Evolutionary conservation across 2,113 vertebrate genomes (phyloP).

Genomic region (Furnarius figulus): DNA sequence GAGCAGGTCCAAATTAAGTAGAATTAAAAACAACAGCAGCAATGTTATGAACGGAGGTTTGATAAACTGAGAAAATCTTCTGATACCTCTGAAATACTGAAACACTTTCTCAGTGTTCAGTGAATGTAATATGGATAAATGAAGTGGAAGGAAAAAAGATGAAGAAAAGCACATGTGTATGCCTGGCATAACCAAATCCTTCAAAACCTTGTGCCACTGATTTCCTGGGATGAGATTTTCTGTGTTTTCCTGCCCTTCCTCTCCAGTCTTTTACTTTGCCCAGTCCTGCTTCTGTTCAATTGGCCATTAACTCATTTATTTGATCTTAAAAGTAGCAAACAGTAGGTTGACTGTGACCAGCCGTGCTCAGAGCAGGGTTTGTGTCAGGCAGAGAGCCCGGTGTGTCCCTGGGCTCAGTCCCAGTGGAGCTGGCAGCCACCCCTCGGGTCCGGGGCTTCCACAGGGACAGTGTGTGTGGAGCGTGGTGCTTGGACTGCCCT

Average conservation of each 20-base stretch:
- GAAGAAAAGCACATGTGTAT: background rate
- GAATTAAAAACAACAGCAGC: slow-evolving; percentile 17
- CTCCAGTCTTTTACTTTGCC: slow-evolving; percentile 52
- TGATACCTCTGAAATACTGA: background rate
- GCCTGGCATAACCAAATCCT: background rate
- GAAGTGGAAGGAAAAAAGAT: background rate
- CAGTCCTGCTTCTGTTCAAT: slow-evolving; percentile 52
- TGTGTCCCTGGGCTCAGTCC: background rate
- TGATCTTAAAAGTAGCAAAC: slow-evolving; percentile 58
- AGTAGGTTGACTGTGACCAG: background rate
- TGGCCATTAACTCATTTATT: slow-evolving; percentile 62
- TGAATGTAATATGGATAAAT: background rate
- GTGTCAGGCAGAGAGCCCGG: background rate
- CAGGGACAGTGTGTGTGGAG: background rate
- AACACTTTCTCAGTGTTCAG: background rate
- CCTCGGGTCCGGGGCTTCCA: background rate
- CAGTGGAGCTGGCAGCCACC: background rate
- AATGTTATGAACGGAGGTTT: background rate
- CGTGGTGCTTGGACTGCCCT: background rate
- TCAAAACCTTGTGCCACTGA: background rate
- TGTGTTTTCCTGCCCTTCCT: background rate
- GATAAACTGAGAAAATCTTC: background rate
- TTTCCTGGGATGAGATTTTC: background rate
- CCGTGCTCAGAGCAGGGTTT: background rate
- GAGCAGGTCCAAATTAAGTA: slow-evolving; percentile 51